Percentiles rank a stretch among this genome's conserved stretches.
Evolutionary conservation across 2,797 vertebrate species (phyloP).

Genomic region (Mallotus villosus): DNA sequence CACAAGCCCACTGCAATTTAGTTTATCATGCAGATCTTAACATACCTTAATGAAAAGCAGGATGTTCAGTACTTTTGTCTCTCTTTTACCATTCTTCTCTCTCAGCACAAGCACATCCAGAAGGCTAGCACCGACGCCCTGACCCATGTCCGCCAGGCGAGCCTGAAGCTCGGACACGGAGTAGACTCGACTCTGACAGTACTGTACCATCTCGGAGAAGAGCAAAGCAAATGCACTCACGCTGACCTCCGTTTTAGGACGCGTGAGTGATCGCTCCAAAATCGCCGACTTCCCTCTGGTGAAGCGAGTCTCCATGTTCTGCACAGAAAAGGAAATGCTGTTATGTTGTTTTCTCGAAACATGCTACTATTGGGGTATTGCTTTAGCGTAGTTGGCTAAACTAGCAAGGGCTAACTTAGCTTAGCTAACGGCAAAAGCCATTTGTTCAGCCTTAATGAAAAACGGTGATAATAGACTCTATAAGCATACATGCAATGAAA

Average conservation of each 20-base stretch:
- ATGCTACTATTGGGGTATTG: not conserved
- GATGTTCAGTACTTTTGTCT: conserved; percentile 91
- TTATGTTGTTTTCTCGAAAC: not conserved
- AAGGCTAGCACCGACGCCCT: conserved; percentile 86
- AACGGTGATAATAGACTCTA: not conserved
- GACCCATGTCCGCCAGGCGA: conserved; percentile 86
- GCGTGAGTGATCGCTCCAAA: conserved; percentile 84
- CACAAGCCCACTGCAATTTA: too few species aligned
- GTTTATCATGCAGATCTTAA: too few species aligned
- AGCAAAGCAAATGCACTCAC: conserved; percentile 90
- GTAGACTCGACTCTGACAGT: conserved; percentile 94
- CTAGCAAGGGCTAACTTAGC: not conserved
- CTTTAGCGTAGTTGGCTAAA: not conserved
- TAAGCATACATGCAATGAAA: not conserved
- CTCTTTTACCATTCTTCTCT: conserved; percentile 86
- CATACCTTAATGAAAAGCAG: conserved; percentile 91
- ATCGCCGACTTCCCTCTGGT: conserved; percentile 90
- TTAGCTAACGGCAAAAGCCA: not conserved
- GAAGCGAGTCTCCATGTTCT: conserved; percentile 87
- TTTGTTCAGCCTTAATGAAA: not conserved
- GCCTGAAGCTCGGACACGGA: conserved; percentile 92
- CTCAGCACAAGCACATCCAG: conserved; percentile 89
- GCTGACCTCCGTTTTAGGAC: conserved; percentile 87
- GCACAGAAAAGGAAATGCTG: not conserved
- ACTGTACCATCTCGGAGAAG: conserved; percentile 96